These are phyloP conservation scores for Propithecus coquereli DNA, from an alignment of 2,113 vertebrate genomes.

Conservation along the genomic window DNA sequence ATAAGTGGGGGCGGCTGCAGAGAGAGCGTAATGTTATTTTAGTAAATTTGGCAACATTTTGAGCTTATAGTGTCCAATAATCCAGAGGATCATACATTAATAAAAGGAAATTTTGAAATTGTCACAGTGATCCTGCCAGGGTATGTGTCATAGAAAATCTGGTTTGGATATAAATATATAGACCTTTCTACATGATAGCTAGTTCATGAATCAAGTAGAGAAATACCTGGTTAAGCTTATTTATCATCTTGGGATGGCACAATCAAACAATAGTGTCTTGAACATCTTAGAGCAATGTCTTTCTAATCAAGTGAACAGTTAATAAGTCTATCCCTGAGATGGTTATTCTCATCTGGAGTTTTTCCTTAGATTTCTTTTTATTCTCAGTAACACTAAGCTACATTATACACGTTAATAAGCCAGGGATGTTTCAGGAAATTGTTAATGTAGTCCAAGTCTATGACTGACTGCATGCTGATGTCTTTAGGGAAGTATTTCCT, in stretches of 20 bases:
- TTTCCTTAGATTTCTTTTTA: background rate
- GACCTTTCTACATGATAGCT: background rate
- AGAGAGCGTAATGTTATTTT: background rate
- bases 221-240: background rate
- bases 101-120: background rate
- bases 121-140: background rate
- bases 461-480: background rate
- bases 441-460: background rate
- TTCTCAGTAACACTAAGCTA: background rate
- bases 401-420: background rate
- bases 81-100: background rate
- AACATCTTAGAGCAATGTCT: background rate
- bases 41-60: background rate
- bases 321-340: background rate
- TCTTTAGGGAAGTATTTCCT: background rate
- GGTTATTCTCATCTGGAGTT: background rate
- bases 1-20: background rate
- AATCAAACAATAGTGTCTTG: background rate
- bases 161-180: background rate
- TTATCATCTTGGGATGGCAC: conserved; percentile 6
- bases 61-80: background rate
- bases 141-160: background rate
- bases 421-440: background rate
- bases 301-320: background rate
- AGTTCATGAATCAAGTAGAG: conserved; percentile 20